These are phyloP conservation scores for Nerophis ophidion DNA, from an alignment of 2,113 vertebrate species.

Conservation along the genomic window DNA sequence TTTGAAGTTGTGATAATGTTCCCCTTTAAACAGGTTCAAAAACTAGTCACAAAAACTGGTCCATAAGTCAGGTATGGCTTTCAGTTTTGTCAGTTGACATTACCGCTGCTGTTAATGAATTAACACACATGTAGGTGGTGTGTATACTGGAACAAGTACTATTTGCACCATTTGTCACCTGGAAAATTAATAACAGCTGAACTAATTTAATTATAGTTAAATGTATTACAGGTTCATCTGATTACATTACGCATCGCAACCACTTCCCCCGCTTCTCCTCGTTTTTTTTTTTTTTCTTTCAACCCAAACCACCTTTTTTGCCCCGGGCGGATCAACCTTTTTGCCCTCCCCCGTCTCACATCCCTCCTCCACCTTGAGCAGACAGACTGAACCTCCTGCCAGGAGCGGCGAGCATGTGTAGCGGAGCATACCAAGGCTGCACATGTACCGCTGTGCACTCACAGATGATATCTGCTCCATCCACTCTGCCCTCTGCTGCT, in stretches of 20 bases:
- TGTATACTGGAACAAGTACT: too few relatives aligned
- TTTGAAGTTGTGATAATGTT: too few relatives aligned
- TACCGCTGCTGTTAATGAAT: too few relatives aligned
- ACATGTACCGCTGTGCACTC: slow-evolving; percentile 2
- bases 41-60: too few relatives aligned
- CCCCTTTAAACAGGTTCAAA: too few relatives aligned
- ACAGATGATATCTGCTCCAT: slow-evolving; percentile 19
- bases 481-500: slow-evolving; percentile 19
- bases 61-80: too few relatives aligned
- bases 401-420: slow-evolving; percentile 27
- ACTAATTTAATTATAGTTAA: too few relatives aligned
- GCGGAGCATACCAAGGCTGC: slow-evolving; percentile 36
- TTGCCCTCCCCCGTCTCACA: slow-evolving; percentile 7
- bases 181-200: too few relatives aligned
- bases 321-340: slow-evolving; percentile 26
- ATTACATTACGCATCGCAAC: slow-evolving; percentile 5
- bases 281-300: slow-evolving; percentile 1
- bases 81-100: too few relatives aligned
- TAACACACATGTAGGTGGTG: too few relatives aligned
- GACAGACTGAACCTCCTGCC: slow-evolving; percentile 38
- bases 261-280: slow-evolving; percentile 8
- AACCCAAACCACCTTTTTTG: slow-evolving; percentile 10
- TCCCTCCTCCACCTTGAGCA: slow-evolving; percentile 33
- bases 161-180: too few relatives aligned
- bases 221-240: background rate